These are phyloP conservation scores for Brachionus koreanus DNA, from an alignment of 1,140 invertebrate species.

Conservation along the genomic window DNA sequence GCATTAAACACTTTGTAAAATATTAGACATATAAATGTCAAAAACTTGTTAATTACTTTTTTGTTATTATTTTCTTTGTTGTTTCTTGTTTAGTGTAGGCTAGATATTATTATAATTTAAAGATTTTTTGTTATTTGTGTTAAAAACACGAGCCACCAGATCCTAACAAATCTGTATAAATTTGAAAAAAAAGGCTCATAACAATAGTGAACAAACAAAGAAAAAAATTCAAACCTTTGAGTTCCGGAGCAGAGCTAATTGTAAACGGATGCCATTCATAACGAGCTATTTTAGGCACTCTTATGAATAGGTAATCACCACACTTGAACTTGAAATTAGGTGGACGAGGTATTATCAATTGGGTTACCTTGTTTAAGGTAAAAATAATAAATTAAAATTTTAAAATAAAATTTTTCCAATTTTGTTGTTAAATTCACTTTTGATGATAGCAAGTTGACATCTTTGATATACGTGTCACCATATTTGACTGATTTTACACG, in stretches of 20 bases:
- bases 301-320: conserved; percentile 89
- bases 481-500: conserved; percentile 47
- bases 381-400: not conserved
- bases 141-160: too few species aligned
- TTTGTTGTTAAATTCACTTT: conserved; percentile 60
- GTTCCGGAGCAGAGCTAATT: conserved; percentile 88
- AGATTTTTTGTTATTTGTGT: too few species aligned
- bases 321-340: conserved; percentile 80
- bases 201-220: too few species aligned
- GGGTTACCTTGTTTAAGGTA: conserved; percentile 47
- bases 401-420: not conserved
- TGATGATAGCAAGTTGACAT: conserved; percentile 75
- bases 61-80: too few species aligned
- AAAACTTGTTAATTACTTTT: too few species aligned
- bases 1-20: too few species aligned
- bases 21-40: too few species aligned
- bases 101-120: too few species aligned
- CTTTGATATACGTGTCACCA: conserved; percentile 68
- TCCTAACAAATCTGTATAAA: too few species aligned
- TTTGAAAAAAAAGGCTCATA: too few species aligned
- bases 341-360: conserved; percentile 72
- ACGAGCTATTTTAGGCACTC: conserved; percentile 82
- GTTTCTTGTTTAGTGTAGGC: too few species aligned
- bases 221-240: conserved; percentile 56
- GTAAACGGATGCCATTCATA: conserved; percentile 98